Base-by-base conservation (phyloP, 2,888 invertebrate genomes). In the Malacosoma neustria region DNA sequence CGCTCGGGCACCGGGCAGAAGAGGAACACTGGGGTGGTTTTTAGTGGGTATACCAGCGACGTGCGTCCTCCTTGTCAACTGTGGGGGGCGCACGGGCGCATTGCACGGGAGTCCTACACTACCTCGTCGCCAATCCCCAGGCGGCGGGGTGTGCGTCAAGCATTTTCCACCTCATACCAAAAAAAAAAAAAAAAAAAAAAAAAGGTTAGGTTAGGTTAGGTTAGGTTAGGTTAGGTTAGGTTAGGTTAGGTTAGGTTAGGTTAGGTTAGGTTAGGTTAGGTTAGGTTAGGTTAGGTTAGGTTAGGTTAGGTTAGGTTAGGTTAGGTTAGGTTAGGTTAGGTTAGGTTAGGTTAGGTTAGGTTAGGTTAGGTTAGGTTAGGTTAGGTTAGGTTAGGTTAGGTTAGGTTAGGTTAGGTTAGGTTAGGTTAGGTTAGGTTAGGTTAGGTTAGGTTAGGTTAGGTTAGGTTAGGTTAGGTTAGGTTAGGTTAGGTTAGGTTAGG, bases 221-320 rank as follows among this genome's bases (percentile, higher is more conserved):
- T 39, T 39, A 42, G 42, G 39, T 39, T 39, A 39, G 42, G 42
- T 39, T 39, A 36, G 39, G 39, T 39, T 39, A 36, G 41, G 41
- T 41, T 41, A 41, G 33, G 36, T 36, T 35, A 39, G 36, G 36
- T 39, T 39, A 33, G 36, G 36, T 36, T 32, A 32, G 30, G 30
- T 36, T 36, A 39, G 39, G 36, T 39, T 39, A 36, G 35, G 36
- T 39, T 39, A 36, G 36, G 33, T 39, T 39, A 36, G 36, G 36
- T 33, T 39, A 37, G 37, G 37, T 30, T 38, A 29, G 22, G 32
- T 37, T 34, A 29, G 34, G 34, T 37, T 37, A 37, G 34, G 36
- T 40, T 37, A 37, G 34, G 40, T 35, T 37, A 40, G 35, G 37
- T 37, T 40, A 40, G 37, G 37, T 36, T 40, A 36, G 40, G 36